A percentile compares a stretch with the other conserved stretches of the same genome.
Conservation (phyloP, 2,797 vertebrate species). For the Acropternis orthonyx region DNA sequence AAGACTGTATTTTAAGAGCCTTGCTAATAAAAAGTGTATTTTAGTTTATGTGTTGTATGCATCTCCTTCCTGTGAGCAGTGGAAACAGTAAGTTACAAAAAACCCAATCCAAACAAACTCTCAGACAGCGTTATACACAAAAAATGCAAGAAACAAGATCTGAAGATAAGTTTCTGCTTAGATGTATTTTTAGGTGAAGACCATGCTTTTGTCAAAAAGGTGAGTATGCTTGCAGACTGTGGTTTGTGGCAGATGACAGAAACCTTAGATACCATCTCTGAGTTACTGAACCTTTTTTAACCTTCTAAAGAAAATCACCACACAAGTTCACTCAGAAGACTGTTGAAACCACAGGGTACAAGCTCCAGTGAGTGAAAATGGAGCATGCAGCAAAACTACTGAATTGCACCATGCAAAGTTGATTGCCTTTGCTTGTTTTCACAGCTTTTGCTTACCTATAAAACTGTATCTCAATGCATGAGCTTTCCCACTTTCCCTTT, state of each 20-base stretch:
- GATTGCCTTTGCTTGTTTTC: neutral
- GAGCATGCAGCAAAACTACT: neutral
- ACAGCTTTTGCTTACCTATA: neutral
- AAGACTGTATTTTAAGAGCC: constrained; percentile 23
- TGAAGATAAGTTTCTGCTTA: neutral
- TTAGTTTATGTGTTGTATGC: neutral
- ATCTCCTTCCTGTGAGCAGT: constrained; percentile 15
- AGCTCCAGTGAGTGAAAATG: neutral
- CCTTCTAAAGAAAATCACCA: neutral
- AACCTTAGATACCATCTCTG: neutral
- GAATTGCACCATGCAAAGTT: neutral
- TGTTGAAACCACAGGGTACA: neutral
- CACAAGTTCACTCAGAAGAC: neutral
- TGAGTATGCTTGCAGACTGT: neutral
- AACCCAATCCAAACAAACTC: neutral
- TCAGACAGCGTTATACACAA: neutral
- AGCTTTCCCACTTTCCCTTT: neutral
- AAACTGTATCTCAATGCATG: neutral
- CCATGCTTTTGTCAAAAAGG: neutral
- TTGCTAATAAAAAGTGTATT: constrained; percentile 47
- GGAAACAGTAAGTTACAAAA: neutral
- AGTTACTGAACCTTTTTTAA: neutral
- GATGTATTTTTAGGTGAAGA: neutral
- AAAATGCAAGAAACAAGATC: neutral
- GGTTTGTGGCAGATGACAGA: neutral